A percentile compares a stretch with the other conserved stretches of the same genome.
These are phyloP conservation scores for Hydraecia micacea DNA, from an alignment of 2,888 invertebrate genomes.

Conservation along the genomic window DNA sequence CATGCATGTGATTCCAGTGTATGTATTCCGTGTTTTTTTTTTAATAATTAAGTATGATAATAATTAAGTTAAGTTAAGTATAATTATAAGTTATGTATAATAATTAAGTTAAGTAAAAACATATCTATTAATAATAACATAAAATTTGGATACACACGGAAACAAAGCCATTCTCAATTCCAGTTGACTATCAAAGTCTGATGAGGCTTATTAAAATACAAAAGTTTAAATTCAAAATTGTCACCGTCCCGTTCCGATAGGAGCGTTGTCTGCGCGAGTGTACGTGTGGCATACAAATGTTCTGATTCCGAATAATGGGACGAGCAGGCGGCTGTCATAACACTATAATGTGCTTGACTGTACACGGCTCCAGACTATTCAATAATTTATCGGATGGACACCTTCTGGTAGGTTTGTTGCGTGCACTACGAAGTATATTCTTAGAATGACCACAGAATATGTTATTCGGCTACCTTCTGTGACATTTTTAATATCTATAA, in stretches of 20 bases:
- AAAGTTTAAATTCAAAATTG: slow-evolving; percentile 61
- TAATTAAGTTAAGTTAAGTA: too few relatives aligned
- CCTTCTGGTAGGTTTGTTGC: slow-evolving; percentile 33
- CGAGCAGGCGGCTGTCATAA: slow-evolving; percentile 52
- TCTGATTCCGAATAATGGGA: slow-evolving; percentile 69
- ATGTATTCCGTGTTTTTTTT: too few relatives aligned
- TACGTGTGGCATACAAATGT: slow-evolving; percentile 74
- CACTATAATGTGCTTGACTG: slow-evolving; percentile 57
- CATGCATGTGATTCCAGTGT: too few relatives aligned
- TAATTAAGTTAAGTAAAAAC: neutral
- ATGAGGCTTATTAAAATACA: slow-evolving; percentile 49
- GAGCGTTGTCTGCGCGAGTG: slow-evolving; percentile 65
- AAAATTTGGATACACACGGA: neutral
- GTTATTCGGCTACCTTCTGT: neutral
- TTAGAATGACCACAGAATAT: neutral
- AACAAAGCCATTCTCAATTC: slow-evolving; percentile 11
- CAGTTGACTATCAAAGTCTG: slow-evolving; percentile 36
- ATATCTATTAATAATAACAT: neutral
- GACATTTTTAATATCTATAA: neutral
- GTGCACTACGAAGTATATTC: slow-evolving; percentile 16
- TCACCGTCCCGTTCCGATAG: slow-evolving; percentile 57
- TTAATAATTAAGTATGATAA: neutral
- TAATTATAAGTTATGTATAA: too few relatives aligned
- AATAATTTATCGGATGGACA: slow-evolving; percentile 60
- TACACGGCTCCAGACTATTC: slow-evolving; percentile 48